These are phyloP conservation scores for Chydorus sphaericus DNA, from an alignment of 2,888 invertebrate genomes.

Conservation along the genomic window DNA sequence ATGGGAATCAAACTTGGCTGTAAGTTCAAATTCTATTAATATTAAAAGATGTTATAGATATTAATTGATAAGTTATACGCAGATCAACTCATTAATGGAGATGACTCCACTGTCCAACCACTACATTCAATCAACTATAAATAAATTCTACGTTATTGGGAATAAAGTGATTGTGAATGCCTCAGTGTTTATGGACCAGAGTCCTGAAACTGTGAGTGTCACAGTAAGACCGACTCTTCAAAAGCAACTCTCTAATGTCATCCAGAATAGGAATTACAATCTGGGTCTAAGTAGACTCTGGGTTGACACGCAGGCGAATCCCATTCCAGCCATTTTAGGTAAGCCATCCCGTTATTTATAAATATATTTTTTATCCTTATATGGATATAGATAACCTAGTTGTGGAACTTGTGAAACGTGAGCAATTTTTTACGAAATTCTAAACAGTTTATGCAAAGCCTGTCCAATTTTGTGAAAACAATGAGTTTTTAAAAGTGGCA, in stretches of 20 bases:
- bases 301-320: slow-evolving; percentile 66
- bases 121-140: slow-evolving; percentile 65
- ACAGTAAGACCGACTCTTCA: slow-evolving; percentile 61
- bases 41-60: neutral
- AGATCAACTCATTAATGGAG: slow-evolving; percentile 83
- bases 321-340: slow-evolving; percentile 40
- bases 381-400: neutral
- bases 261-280: slow-evolving; percentile 68
- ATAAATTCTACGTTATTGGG: slow-evolving; percentile 55
- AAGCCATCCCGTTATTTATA: too few relatives aligned
- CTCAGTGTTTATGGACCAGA: slow-evolving; percentile 65
- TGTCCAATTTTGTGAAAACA: too few relatives aligned
- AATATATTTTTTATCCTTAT: neutral
- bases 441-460: too few relatives aligned
- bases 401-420: neutral
- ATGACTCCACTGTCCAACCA: slow-evolving; percentile 82
- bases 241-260: slow-evolving; percentile 66
- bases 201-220: slow-evolving; percentile 49
- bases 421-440: neutral
- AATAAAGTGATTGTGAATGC: slow-evolving; percentile 67
- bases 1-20: slow-evolving; percentile 73
- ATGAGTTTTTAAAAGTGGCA: too few relatives aligned
- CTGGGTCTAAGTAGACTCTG: slow-evolving; percentile 73
- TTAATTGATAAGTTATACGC: slow-evolving; percentile 16
- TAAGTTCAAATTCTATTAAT: slow-evolving; percentile 30